Evolutionary conservation across 2,113 vertebrate genomes (phyloP).

Genomic region (Tursiops truncatus): DNA sequence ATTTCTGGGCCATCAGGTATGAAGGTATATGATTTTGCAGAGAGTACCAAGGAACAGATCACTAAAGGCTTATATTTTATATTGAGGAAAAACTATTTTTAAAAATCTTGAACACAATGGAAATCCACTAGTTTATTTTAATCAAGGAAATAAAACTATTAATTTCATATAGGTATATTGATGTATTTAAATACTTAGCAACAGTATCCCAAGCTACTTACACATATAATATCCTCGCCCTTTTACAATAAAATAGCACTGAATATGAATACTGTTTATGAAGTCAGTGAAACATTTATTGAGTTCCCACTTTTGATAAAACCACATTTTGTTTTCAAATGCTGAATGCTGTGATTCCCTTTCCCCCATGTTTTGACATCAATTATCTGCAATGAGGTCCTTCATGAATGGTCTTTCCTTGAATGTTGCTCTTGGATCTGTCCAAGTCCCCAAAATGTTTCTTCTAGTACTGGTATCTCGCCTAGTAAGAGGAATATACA

Average conservation of each 20-base stretch:
- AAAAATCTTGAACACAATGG: not conserved
- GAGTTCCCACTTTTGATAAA: not conserved
- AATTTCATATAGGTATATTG: not conserved
- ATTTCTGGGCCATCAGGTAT: not conserved
- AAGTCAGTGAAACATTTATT: not conserved
- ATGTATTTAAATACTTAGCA: not conserved
- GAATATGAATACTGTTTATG: not conserved
- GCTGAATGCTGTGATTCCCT: not conserved
- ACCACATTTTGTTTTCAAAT: not conserved
- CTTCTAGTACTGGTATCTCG: not conserved
- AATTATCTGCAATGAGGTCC: not conserved
- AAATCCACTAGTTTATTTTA: constrained; percentile 22
- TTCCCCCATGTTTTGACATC: not conserved
- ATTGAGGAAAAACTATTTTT: not conserved
- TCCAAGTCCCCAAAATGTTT: not conserved
- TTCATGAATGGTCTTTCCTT: not conserved
- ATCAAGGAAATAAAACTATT: not conserved
- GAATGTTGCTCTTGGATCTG: not conserved
- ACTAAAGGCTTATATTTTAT: not conserved
- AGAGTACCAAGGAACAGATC: not conserved
- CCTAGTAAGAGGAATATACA: not conserved
- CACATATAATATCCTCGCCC: not conserved
- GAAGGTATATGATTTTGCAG: not conserved
- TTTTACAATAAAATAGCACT: not conserved
- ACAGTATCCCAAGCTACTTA: not conserved